Evolutionary conservation across 2,113 vertebrate species (phyloP).

Genomic region (Crotophaga sulcirostris): DNA sequence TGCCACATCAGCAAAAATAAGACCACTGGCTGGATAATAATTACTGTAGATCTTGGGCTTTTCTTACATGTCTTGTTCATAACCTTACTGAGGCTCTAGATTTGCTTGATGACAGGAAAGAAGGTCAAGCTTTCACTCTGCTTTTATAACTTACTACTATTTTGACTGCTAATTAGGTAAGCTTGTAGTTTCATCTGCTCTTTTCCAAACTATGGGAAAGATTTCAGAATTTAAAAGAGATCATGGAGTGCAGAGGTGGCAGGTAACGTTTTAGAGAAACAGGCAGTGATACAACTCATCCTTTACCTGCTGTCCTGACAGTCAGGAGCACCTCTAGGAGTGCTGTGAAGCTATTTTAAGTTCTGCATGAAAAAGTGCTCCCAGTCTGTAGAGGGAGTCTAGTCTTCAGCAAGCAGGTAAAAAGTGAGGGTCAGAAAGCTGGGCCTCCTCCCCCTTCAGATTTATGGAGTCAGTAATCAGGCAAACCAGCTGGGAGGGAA

Average conservation of each 20-base stretch:
- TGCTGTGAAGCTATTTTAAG: background rate
- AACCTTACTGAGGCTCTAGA: background rate
- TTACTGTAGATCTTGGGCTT: background rate
- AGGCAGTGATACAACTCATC: background rate
- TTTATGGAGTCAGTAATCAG: background rate
- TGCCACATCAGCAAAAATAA: background rate
- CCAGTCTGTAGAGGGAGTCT: background rate
- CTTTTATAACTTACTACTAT: background rate
- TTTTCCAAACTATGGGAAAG: background rate
- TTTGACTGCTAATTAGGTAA: background rate
- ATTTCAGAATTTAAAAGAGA: background rate
- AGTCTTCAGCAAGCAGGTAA: background rate
- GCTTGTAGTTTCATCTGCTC: background rate
- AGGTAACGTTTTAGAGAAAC: background rate
- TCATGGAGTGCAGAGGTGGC: too few relatives aligned
- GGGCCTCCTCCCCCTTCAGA: background rate
- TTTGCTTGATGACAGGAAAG: background rate
- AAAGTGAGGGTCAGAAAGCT: background rate
- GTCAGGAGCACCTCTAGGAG: background rate
- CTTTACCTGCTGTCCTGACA: background rate
- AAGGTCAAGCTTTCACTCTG: background rate
- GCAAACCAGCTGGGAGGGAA: background rate
- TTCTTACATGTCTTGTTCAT: background rate
- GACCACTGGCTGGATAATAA: background rate
- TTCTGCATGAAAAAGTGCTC: background rate